Conservation (phyloP, 1,140 invertebrate genomes). For the fruit fly (Drosophila melanogaster) region Release_6_plus_ISO1_MT NT_033777.3:14538001-14538500, state of each 20-base stretch:
- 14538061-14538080: constrained; percentile 6
- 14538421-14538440: no score
- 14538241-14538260: constrained; percentile 15
- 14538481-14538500: no score
- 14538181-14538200: constrained; percentile 19
- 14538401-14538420: no score
- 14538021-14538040: constrained; percentile 46
- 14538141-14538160: constrained; percentile 54
- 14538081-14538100: background rate
- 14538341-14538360: no score
- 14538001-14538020: constrained; percentile 26
- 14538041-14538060: constrained; percentile 22
- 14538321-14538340: background rate
- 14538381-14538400: no score
- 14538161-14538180: constrained; percentile 54
- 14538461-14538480: no score
- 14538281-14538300: background rate
- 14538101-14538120: constrained; percentile 5
- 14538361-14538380: no score
- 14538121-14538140: constrained; percentile 23
- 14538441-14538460: no score
- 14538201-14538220: constrained; percentile 9
- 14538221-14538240: constrained; percentile 27
- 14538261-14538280: constrained; percentile 12
- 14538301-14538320: constrained; percentile 7